Conservation (phyloP, 1,140 invertebrate genomes). For the Macrobrachium nipponense region DNA sequence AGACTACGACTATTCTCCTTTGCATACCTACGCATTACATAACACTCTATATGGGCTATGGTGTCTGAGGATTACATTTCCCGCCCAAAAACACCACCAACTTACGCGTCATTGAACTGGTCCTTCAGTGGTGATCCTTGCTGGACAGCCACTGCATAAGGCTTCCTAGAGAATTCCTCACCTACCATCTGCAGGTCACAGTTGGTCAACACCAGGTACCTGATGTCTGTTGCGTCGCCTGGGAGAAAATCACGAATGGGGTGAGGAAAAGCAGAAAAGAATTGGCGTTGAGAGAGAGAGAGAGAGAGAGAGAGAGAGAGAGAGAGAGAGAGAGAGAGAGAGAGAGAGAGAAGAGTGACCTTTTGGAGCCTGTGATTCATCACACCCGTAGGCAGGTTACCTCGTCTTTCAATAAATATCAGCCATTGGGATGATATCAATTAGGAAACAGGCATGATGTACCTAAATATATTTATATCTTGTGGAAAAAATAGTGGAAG, state of each 20-base stretch:
- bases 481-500: too few relatives aligned
- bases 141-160: slow-evolving; percentile 95
- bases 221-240: slow-evolving; percentile 93
- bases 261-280: not conserved
- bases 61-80: too few relatives aligned
- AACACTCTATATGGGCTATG: too few relatives aligned
- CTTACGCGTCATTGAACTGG: slow-evolving; percentile 90
- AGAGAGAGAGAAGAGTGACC: too few relatives aligned
- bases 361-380: too few relatives aligned
- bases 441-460: too few relatives aligned
- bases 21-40: too few relatives aligned
- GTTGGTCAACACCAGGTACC: slow-evolving; percentile 86
- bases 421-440: too few relatives aligned
- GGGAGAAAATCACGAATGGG: not conserved
- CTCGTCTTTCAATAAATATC: too few relatives aligned
- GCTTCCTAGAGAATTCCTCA: slow-evolving; percentile 96
- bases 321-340: not conserved
- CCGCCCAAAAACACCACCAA: slow-evolving; percentile 55
- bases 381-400: too few relatives aligned
- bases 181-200: slow-evolving; percentile 92
- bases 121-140: slow-evolving; percentile 93
- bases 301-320: not conserved
- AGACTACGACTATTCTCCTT: too few relatives aligned
- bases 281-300: not conserved
- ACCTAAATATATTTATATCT: too few relatives aligned